These are phyloP conservation scores for Agrochola lota DNA, from an alignment of 2,888 invertebrate species.

Conservation along the genomic window DNA sequence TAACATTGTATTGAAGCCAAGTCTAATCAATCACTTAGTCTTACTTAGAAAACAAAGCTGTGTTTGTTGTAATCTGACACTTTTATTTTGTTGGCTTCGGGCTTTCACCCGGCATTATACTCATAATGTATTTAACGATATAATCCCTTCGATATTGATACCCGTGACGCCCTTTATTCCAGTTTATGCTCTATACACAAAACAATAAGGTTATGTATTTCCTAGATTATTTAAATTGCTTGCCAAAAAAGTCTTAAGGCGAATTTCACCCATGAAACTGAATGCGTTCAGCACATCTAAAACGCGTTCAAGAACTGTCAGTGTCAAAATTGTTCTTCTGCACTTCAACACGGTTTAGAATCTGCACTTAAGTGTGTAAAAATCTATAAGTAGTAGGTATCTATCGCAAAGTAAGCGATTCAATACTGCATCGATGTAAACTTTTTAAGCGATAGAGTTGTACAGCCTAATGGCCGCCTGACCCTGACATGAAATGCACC, in stretches of 20 bases:
- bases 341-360: too few relatives aligned
- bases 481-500: slow-evolving; percentile 63
- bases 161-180: slow-evolving; percentile 6
- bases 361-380: slow-evolving; percentile 4
- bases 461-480: slow-evolving; percentile 35
- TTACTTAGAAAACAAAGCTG: slow-evolving; percentile 59
- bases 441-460: slow-evolving; percentile 47
- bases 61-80: slow-evolving; percentile 63
- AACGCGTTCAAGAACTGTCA: too few relatives aligned
- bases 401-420: slow-evolving; percentile 51
- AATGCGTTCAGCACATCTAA: too few relatives aligned
- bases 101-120: slow-evolving; percentile 54
- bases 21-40: slow-evolving; percentile 51
- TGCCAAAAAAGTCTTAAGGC: not conserved
- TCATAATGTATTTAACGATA: slow-evolving; percentile 60
- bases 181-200: slow-evolving; percentile 18
- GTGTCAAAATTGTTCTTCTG: too few relatives aligned
- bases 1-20: slow-evolving; percentile 40
- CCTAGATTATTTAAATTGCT: not conserved
- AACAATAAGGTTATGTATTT: slow-evolving; percentile 6
- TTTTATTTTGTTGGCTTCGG: slow-evolving; percentile 67
- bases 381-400: slow-evolving; percentile 26
- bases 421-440: slow-evolving; percentile 44
- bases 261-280: too few relatives aligned
- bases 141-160: slow-evolving; percentile 52